Base-by-base conservation (phyloP, 2,113 vertebrate species). In the Plestiodon gilberti region DNA sequence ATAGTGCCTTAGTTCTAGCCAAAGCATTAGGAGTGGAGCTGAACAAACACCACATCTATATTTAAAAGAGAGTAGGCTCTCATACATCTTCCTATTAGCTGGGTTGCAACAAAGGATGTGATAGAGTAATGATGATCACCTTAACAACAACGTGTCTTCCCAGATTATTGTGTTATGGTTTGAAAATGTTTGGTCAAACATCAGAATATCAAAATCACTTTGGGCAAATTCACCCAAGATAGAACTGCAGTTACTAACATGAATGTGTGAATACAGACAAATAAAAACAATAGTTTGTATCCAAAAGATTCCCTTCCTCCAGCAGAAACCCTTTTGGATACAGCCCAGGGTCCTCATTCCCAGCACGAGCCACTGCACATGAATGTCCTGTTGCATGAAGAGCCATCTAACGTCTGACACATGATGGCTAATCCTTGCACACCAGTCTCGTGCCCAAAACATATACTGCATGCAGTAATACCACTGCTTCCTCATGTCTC, bases 1-100 rank as follows among this genome's bases (percentile, higher is more conserved):
- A 70, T 73, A 59, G 78, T 84, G 85, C 78, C 9, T 82, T 87
- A 77, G 17, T 55, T 80, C 35, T 52, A 2, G 15, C 55, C 57
- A 43, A 62, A 74, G 2, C 25, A 59, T 87, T 20, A 52, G 9
- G 5, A 4, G 30, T 67, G 69, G 28, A 82, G 64, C 6, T 87
- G 55, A 89, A 91, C 69, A 76, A 18, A 89, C 0, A 0, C 1
- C 89, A 28, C 35, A 87, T 78, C 82, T 64, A 35, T 35, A 73
- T 64, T 62, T 78, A 69, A 76, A 7, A 83, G 25, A 81, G n/a
- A 82, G 40, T 82, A 86, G 18, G 10, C 30, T 82, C 79, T 87
- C 79, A 10, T 62, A 80, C 6, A 83, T 38, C 5, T 75, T 83
- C 59, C 82, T 25, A 65, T 81, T 38, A 88, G 61, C 40, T 38